A percentile compares a stretch with the other conserved stretches of the same genome.
phyloP scores from a whole-genome alignment of 30 jellyfish, hydroid and myxozoan genomes.

The Morbakka virulenta region DNA sequence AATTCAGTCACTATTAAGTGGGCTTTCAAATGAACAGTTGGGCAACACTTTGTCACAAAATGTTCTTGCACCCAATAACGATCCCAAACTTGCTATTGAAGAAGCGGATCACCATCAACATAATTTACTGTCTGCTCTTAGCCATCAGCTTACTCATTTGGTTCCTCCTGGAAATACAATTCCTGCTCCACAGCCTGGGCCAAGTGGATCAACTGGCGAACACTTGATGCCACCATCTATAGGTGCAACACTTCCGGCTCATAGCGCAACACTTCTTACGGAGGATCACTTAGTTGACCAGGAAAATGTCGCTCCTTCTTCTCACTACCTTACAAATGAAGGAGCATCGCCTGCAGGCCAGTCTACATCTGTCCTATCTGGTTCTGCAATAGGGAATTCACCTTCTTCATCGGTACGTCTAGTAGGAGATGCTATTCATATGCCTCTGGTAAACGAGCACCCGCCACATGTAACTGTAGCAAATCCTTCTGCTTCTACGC shows the following conservation, averaged over 20 bases:
- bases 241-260: slow-evolving; percentile 62
- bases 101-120: no score
- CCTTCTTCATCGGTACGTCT: slow-evolving; percentile 31
- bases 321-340: slow-evolving; percentile 58
- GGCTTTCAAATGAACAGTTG: no score
- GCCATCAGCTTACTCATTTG: no score
- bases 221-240: slow-evolving; percentile 65
- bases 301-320: slow-evolving; percentile 42
- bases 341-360: slow-evolving; percentile 85
- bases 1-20: no score
- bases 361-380: slow-evolving; percentile 66
- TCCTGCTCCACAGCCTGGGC: slow-evolving; percentile 31
- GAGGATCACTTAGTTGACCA: slow-evolving; percentile 27
- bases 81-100: no score
- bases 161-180: no score
- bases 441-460: slow-evolving; percentile 50
- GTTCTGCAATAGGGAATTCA: slow-evolving; percentile 35
- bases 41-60: no score
- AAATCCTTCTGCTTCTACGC: slow-evolving; percentile 75
- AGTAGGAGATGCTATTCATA: slow-evolving; percentile 36
- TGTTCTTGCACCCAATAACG: no score
- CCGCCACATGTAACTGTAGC: slow-evolving; percentile 39
- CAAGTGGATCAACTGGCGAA: slow-evolving; percentile 71
- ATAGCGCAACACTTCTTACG: slow-evolving; percentile 48
- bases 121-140: no score